Base-by-base conservation (phyloP, 2,797 vertebrate genomes). In the Melanotaenia maccullochi region DNA sequence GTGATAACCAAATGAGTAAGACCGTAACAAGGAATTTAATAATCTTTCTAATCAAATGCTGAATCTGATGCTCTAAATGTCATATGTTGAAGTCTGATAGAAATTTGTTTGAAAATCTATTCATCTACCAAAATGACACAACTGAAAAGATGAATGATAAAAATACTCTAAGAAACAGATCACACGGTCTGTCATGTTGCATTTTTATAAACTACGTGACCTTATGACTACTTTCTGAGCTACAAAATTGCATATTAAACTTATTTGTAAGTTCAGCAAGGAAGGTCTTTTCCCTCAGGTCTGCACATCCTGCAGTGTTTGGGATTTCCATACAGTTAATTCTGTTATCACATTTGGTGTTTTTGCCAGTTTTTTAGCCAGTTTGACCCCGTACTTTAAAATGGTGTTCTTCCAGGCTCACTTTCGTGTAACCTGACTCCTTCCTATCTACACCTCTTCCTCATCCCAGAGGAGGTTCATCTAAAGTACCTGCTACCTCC, bases 1-100 rank as follows among this genome's bases (percentile, higher is more conserved):
- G 86, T 77, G 73, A 78, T 66, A 79, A 20, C 51, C 22, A 58
- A 69, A 85, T 66, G 57, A 60, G 65, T 64, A 38, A 64, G 77
- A 75, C 36, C 57, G 60, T 56, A 68, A 42, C 40, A 9, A 49
- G 36, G 49, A 78, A 73, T 63, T 65, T 32, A 74, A 72, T 63
- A 42, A 62, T 70, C 54, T 22, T 32, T 25, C 35, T 70, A 40
- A 65, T 83, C 18, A 72, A 79, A 81, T 62, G 60, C 44, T 72
- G 35, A 28, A 22, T 66, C 55, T 70, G 70, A 55, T 60, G 51
- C 68, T 33, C 65, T 33, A 73, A 44, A 82, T 60, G 71, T 25
- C 76, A 75, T 36, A 62, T 69, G 16, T 28, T 35, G 18, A 47
- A 60, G 44, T 70, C 22, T 40, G 54, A 54, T n/a, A 20, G 14